Percentiles rank a stretch among this genome's conserved stretches.
These are phyloP conservation scores for Hyperoplus lanceolatus DNA, from an alignment of 2,797 vertebrate genomes.

Conservation along the genomic window DNA sequence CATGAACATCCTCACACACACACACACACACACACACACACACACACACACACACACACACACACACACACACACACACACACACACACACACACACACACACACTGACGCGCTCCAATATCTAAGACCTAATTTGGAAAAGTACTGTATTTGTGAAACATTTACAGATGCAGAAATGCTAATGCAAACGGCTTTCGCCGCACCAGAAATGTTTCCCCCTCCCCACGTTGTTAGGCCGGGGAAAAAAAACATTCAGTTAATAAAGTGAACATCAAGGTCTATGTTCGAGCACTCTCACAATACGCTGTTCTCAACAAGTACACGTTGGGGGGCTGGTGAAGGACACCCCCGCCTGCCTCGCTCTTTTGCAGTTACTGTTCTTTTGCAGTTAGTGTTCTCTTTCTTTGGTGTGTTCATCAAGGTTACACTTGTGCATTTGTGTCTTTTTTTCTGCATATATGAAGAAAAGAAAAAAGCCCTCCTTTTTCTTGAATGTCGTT, in stretches of 20 bases:
- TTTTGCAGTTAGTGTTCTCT: conserved; percentile 41
- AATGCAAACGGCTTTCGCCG: not conserved
- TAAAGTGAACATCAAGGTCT: conserved; percentile 62
- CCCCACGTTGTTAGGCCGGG: conserved; percentile 22
- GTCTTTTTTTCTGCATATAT: conserved; percentile 40
- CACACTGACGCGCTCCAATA: conserved; percentile 24
- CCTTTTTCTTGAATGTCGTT: conserved; percentile 19
- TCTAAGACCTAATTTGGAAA: not conserved
- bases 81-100: not conserved
- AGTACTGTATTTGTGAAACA: conserved; percentile 3
- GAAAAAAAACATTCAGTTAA: conserved; percentile 20
- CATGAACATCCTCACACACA: conserved; percentile 35
- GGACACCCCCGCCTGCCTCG: conserved; percentile 35
- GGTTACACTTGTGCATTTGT: conserved; percentile 37
- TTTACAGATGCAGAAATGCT: conserved; percentile 5
- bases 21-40: not conserved
- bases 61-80: conserved; percentile 37
- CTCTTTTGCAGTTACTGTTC: conserved; percentile 40
- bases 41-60: not conserved
- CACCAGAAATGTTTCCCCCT: not conserved
- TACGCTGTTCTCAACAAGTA: conserved; percentile 49
- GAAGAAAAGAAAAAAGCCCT: conserved; percentile 30
- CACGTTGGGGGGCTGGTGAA: conserved; percentile 49
- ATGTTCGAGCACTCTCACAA: conserved; percentile 38
- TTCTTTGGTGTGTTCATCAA: conserved; percentile 41